Evolutionary conservation across 2,113 vertebrate genomes (phyloP), one percentile per base, ranked within the genome.

Genomic region (Neolamprologus modestus): DNA sequence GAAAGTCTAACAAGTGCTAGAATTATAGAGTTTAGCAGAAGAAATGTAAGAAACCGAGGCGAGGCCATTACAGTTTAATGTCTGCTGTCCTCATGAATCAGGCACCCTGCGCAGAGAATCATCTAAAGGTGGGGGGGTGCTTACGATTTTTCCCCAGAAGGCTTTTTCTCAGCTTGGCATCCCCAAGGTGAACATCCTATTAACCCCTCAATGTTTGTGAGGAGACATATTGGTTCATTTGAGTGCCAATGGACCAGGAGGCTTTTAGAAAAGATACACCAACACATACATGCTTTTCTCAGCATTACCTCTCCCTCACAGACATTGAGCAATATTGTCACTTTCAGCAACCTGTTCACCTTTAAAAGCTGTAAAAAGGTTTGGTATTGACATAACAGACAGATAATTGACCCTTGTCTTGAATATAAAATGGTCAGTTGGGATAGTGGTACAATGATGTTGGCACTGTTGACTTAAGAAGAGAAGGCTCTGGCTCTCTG

Each of bases 101-200:
- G 42, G 16, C 80, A n/a, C 82, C 80, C 45, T 19, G 63, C 11
- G 9, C 79, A 42, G 10, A 78, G 80, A 89, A 84, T 90, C 59
- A 52, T 81, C 68, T 53, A 71, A 84, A 54, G 87, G 66, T 61
- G 61, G 31, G 53, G 19, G 45, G 14, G 21, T 24, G 33, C 90
- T 90, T 28, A 87, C 3, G 50, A 83, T 85, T 87, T 90, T 52
- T 83, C 78, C 90, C 83, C 63, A 7, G 42, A 82, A 87, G 87
- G 40, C 63, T 71, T 73, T 89, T 89, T 85, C 83, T 91, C 88
- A 84, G 82, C 76, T 79, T 89, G 90, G 90, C 84, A 76, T 89
- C 90, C 88, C 90, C 79, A 87, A 92, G 92, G 93, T 92, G 92
- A 94, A 82, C 90, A 92, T 93, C 88, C 83, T 87, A 90, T 93